Evolutionary conservation across 1,140 invertebrate species (phyloP), one percentile per base, ranked within the genome.

Genomic region (Aphaenogaster floridana): DNA sequence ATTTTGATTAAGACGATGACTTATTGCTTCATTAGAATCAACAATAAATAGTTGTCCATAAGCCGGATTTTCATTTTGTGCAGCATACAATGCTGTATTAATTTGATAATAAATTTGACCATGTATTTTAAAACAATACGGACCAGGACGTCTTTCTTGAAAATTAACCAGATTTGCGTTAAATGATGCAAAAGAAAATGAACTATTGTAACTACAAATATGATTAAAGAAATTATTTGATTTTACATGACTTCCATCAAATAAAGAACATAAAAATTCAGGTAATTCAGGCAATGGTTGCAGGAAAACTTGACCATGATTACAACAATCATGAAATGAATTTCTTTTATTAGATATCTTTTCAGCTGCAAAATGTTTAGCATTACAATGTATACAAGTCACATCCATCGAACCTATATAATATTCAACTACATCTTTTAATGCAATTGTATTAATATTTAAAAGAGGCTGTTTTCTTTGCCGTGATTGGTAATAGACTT

Each of bases 391-490:
- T 17, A 57, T 57, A n/a, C 54, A 57, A 57, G 17, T 17, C 54
- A 57, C 54, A 57, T 57, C 17, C 13, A 57, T 57, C 15, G 17
- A 57, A 57, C 15, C 54, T 57, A 57, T 57, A 57, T 57, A 57
- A 57, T n/a, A 57, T 57, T 57, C 54, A 57, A 57, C 13, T 17
- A 57, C 54, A n/a, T 57, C 54, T 57, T 57, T 57, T 57, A 57
- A 57, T 57, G 54, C 54, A 57, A 57, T 57, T 57, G 17, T 57
- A 57, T 57, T 57, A 57, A 57, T 57, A 57, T 57, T 57, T 57
- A 57, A 57, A 57, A 57, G 15, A 57, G 54, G 54, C 54, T 57
- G 54, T 57, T 57, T 57, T 17, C 6, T 57, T 57, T n/a, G 54
- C 21, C 21, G 21, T 57, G 13, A 57, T 57, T 17, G 54, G 54